These are phyloP conservation scores for Camponotus fellah DNA, from an alignment of 2,888 invertebrate species.

Conservation along the genomic window DNA sequence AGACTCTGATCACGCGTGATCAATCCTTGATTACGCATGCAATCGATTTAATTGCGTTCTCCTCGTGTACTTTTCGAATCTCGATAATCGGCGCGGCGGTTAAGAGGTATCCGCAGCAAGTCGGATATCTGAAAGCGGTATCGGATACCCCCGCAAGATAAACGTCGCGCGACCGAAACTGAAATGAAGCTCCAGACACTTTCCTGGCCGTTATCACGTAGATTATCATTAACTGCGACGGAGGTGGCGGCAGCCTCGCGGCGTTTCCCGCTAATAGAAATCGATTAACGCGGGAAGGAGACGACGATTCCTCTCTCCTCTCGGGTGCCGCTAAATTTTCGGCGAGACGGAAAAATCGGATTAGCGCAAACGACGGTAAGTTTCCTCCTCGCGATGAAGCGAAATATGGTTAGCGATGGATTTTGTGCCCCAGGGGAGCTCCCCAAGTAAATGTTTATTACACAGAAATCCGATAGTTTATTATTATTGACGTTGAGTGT, in stretches of 20 bases:
- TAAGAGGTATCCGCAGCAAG: slow-evolving; percentile 14
- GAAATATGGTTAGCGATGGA: neutral
- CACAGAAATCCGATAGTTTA: neutral
- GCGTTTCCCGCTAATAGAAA: slow-evolving; percentile 56
- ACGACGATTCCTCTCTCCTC: slow-evolving; percentile 29
- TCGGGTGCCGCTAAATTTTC: slow-evolving; percentile 54
- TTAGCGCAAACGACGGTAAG: slow-evolving; percentile 35
- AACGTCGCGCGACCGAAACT: slow-evolving; percentile 32
- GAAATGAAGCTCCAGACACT: slow-evolving; percentile 34
- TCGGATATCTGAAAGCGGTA: slow-evolving; percentile 20
- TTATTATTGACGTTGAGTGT: neutral
- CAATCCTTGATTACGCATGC: slow-evolving; percentile 2
- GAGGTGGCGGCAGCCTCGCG: slow-evolving; percentile 11
- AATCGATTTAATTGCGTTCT: slow-evolving; percentile 1
- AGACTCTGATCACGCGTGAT: neutral
- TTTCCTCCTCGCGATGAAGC: neutral
- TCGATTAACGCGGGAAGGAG: slow-evolving; percentile 54
- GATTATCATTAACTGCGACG: slow-evolving; percentile 47
- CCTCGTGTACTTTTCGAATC: neutral
- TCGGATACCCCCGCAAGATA: slow-evolving; percentile 26
- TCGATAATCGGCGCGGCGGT: slow-evolving; percentile 14
- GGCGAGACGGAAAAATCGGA: slow-evolving; percentile 59
- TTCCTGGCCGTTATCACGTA: slow-evolving; percentile 41
- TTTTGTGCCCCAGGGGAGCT: neutral
- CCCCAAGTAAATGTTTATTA: neutral